Percentiles rank a stretch among this genome's conserved stretches.
phyloP scores from a whole-genome alignment of 2,888 invertebrate genomes.

The Gymnoscelis rufifasciata region DNA sequence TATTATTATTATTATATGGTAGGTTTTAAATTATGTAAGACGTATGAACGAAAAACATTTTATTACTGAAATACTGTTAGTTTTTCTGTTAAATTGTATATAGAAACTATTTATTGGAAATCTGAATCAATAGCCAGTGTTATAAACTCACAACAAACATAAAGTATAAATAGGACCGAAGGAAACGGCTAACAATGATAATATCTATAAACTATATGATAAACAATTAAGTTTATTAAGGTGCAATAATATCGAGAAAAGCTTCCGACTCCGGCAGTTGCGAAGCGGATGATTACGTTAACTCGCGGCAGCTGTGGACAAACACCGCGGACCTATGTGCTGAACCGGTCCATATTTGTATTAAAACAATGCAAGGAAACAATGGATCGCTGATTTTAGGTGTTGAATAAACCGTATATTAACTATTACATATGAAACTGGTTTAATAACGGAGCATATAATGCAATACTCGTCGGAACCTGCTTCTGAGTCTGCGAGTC shows the following conservation, averaged over 20 bases:
- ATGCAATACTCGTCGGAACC: not conserved
- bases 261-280: slow-evolving; percentile 50
- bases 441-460: not conserved
- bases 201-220: no score
- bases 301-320: slow-evolving; percentile 39
- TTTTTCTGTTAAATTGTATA: no score
- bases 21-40: no score
- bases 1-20: no score
- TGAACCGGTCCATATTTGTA: slow-evolving; percentile 38
- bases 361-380: slow-evolving; percentile 42
- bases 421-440: slow-evolving; percentile 3
- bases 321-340: slow-evolving; percentile 48
- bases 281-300: slow-evolving; percentile 55
- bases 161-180: no score
- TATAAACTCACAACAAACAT: no score
- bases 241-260: slow-evolving; percentile 43
- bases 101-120: no score
- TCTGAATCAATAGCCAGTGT: no score
- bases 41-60: no score
- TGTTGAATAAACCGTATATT: slow-evolving; percentile 14
- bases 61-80: no score
- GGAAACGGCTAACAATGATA: no score
- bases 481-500: no score
- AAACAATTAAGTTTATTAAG: slow-evolving; percentile 33
- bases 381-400: slow-evolving; percentile 39